Conservation (phyloP, 2,797 vertebrate genomes). For the Gallirallus australis region DNA sequence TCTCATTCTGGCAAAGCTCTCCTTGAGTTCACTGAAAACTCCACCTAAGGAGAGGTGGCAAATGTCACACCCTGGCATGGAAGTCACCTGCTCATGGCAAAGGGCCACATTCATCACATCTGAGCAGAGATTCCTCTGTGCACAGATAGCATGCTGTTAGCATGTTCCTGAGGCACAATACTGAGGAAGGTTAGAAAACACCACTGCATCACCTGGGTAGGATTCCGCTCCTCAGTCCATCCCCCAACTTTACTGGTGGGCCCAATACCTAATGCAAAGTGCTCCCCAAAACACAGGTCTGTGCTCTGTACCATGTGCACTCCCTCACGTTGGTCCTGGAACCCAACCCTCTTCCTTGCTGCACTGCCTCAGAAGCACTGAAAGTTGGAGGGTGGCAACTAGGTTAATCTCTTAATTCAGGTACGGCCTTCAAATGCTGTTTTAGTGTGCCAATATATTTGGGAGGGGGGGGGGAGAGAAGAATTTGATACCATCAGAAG, state of each 20-base stretch:
- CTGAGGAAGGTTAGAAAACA: background rate
- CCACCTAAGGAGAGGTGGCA: background rate
- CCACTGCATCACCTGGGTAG: background rate
- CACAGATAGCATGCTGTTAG: background rate
- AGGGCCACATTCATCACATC: background rate
- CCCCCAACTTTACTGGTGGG: background rate
- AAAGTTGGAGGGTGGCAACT: background rate
- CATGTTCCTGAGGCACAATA: background rate
- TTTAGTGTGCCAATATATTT: background rate
- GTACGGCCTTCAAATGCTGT: background rate
- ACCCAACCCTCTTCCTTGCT: background rate
- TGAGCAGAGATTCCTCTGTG: background rate
- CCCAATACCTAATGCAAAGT: background rate
- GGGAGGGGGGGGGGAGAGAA: background rate
- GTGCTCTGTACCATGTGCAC: background rate
- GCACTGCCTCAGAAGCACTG: background rate
- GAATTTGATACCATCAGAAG: background rate
- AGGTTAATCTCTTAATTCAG: background rate
- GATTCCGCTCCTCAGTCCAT: background rate
- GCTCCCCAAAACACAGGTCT: background rate
- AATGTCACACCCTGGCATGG: background rate
- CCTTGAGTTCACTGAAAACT: background rate
- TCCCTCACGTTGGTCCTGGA: fast-evolving
- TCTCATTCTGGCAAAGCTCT: background rate
- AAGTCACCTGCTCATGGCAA: background rate